Base-by-base conservation (phyloP, 2,797 vertebrate genomes). In the Pteronotus mesoamericanus region DNA sequence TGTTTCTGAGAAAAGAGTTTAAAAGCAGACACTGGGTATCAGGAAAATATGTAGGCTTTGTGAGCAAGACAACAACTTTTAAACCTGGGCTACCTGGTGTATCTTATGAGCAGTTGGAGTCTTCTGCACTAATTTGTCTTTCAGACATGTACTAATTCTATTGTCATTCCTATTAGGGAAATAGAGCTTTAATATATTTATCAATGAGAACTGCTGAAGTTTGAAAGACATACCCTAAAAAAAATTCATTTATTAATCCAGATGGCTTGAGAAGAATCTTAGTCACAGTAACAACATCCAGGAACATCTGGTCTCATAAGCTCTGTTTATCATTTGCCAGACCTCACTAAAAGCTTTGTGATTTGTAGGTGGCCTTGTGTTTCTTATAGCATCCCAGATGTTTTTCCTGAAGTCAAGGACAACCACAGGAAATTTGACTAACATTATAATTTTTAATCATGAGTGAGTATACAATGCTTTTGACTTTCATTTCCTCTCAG, bases 401-500 rank as follows among this genome's bases (percentile, higher is more conserved):
- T 90, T 96, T 89, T 51, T 37, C 48, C 66, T 59, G 2, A 95
- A 95, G 85, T 94, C 66, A 66, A 79, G 24, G 44, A 71, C 59
- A 94, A 44, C 15, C 92, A 94, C 94, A 97, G 97, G 96, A 97
- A 96, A 96, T 97, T 97, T 95, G 59, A 94, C 90, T 57, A 75
- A 39, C 69, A 78, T 97, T 96, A 66, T 96, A 80, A 87, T 94
- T 96, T 96, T 96, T 96, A 97, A 96, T 95, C 88, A 59, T 64
- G 57, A 96, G 42, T 0, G 5, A 32, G 24, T 87, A 78, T 42
- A 53, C 42, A 79, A 71, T 91, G 72, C 12, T 85, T 94, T 82
- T 69, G 68, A 82, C 39, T 96, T 97, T 96, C 78, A 96, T 97
- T 97, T 97, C 95, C 94, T 96, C 86, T 75, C 51, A 75, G 82